A percentile compares a stretch with the other conserved stretches of the same genome.
These are phyloP conservation scores for Peucedramus taeniatus DNA, from an alignment of 2,113 vertebrate genomes.

Conservation along the genomic window DNA sequence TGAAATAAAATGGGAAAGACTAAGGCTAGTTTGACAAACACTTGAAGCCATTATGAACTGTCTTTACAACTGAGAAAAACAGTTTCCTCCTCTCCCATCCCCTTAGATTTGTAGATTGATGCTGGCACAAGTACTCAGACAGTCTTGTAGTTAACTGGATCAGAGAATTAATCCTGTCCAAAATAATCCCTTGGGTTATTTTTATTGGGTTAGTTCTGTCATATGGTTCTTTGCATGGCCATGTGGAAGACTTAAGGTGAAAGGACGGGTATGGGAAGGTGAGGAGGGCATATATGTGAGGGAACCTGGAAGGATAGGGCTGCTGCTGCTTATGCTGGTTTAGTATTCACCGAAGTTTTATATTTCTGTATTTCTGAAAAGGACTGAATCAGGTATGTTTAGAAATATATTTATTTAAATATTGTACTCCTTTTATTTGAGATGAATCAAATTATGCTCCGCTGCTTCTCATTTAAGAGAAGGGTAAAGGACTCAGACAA, in stretches of 20 bases:
- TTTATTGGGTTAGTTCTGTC: background rate
- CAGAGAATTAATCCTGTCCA: background rate
- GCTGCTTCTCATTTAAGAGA: background rate
- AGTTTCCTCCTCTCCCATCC: background rate
- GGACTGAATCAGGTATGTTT: background rate
- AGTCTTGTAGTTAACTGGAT: background rate
- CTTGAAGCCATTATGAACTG: background rate
- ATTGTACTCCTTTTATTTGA: background rate
- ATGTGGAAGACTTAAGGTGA: background rate
- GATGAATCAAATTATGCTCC: background rate
- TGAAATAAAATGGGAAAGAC: background rate
- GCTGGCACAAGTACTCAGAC: background rate
- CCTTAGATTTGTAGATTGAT: background rate
- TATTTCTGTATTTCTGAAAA: conserved; percentile 21
- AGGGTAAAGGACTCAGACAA: background rate
- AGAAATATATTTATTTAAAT: conserved; percentile 19
- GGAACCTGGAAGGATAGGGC: background rate
- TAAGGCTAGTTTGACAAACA: background rate
- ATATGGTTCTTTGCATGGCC: background rate
- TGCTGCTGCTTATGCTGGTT: background rate
- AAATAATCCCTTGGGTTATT: background rate
- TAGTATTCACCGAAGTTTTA: background rate
- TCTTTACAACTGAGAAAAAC: background rate
- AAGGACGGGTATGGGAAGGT: background rate
- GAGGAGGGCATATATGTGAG: background rate